These are phyloP conservation scores for Cavia aperea DNA, from an alignment of 2,113 vertebrate species.

Conservation along the genomic window DNA sequence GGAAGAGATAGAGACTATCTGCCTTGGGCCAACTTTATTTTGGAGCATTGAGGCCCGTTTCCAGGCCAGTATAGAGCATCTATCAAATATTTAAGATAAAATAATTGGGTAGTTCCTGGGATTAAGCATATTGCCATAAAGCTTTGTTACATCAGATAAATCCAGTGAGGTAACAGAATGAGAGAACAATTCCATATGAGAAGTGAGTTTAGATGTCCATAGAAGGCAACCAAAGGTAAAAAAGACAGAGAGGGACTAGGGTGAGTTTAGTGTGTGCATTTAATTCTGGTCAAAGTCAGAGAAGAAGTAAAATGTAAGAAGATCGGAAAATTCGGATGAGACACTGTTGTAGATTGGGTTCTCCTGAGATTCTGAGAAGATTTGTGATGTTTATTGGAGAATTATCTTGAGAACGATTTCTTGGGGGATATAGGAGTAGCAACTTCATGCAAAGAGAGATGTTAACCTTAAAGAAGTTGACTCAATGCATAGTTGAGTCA, in stretches of 20 bases:
- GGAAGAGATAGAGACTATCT: neutral
- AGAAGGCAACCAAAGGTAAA: neutral
- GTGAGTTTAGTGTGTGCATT: neutral
- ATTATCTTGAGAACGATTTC: neutral
- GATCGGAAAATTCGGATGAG: neutral
- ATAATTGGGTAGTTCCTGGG: neutral
- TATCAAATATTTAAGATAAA: neutral
- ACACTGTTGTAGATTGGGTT: neutral
- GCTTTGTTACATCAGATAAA: neutral
- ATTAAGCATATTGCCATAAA: neutral
- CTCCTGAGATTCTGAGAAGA: neutral
- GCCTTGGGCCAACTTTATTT: neutral
- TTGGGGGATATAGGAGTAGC: fast-evolving
- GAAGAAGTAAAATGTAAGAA: slow-evolving; percentile 10
- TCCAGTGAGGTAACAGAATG: neutral
- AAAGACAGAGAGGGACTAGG: fast-evolving
- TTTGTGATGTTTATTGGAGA: neutral
- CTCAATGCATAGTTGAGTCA: neutral
- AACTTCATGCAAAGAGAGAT: neutral
- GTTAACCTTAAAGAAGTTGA: neutral
- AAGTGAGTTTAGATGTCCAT: neutral
- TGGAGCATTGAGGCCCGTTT: neutral
- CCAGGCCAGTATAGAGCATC: neutral
- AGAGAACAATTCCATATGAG: neutral
- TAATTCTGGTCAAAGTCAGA: slow-evolving; percentile 7